Percentiles rank a stretch among this genome's conserved stretches.
Conservation (phyloP, 2,113 vertebrate species). For the Corydoras maculifer region DNA sequence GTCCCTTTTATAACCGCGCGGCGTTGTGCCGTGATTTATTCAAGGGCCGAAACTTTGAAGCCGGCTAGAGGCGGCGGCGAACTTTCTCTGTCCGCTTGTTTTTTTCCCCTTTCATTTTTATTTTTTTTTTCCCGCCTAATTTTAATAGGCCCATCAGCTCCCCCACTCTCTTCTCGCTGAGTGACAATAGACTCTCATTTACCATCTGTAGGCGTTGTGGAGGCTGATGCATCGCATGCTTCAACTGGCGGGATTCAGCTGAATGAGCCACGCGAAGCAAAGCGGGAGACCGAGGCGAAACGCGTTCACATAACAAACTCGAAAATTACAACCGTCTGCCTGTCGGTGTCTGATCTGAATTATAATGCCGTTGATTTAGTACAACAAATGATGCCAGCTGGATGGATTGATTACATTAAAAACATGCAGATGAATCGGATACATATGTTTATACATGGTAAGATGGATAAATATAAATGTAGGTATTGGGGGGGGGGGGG, state of each 20-base stretch:
- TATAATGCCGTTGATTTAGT: slow-evolving; percentile 1
- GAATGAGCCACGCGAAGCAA: slow-evolving; percentile 25
- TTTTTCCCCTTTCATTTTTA: slow-evolving; percentile 20
- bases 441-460: neutral
- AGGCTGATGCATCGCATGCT: slow-evolving; percentile 38
- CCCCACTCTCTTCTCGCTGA: slow-evolving; percentile 41
- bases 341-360: neutral
- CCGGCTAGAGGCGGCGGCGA: slow-evolving; percentile 24
- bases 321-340: neutral
- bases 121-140: slow-evolving; percentile 24
- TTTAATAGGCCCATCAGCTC: slow-evolving; percentile 51
- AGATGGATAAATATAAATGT: no score
- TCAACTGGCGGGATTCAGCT: slow-evolving; percentile 42
- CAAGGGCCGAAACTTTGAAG: slow-evolving; percentile 55
- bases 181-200: slow-evolving; percentile 52
- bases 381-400: neutral
- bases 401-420: neutral
- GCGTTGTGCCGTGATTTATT: slow-evolving; percentile 57
- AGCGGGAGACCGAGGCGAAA: slow-evolving; percentile 18
- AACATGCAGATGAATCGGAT: neutral
- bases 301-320: slow-evolving; percentile 10
- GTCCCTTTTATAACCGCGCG: slow-evolving; percentile 34
- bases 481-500: no score
- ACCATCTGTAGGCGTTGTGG: slow-evolving; percentile 43
- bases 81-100: slow-evolving; percentile 34